A percentile compares a stretch with the other conserved stretches of the same genome.
Conservation (phyloP, 2,888 invertebrate species). For the Apamea sordens region DNA sequence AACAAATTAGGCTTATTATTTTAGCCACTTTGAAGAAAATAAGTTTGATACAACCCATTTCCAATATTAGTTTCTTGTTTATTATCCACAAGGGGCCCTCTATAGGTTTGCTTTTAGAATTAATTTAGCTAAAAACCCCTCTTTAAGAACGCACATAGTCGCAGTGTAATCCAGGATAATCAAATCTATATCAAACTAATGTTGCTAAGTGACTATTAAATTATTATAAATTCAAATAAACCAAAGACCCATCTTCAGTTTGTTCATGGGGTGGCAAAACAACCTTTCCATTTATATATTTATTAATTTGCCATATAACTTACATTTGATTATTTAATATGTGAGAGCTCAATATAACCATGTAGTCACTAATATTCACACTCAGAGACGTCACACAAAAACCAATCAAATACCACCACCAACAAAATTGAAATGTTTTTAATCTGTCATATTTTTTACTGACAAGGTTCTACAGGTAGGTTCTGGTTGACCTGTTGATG, state of each 20-base stretch:
- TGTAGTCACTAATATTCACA: not conserved
- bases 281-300: not conserved
- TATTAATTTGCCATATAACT: not conserved
- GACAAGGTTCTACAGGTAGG: too few relatives aligned
- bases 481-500: not conserved
- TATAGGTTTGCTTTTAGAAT: conserved; percentile 14
- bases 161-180: not conserved
- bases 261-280: not conserved
- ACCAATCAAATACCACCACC: not conserved
- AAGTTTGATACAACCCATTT: not conserved
- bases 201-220: not conserved
- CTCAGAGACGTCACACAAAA: not conserved
- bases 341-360: not conserved
- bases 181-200: not conserved
- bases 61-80: conserved; percentile 18
- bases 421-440: not conserved
- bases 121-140: conserved; percentile 26
- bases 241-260: rapidly evolving
- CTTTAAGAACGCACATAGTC: not conserved
- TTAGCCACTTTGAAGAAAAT: not conserved
- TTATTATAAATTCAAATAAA: not conserved
- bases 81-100: conserved; percentile 4
- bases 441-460: not conserved
- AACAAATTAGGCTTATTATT: not conserved
- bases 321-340: not conserved